These are phyloP conservation scores for Helicoverpa assulta DNA, from an alignment of 2,888 invertebrate species.

Conservation along the genomic window DNA sequence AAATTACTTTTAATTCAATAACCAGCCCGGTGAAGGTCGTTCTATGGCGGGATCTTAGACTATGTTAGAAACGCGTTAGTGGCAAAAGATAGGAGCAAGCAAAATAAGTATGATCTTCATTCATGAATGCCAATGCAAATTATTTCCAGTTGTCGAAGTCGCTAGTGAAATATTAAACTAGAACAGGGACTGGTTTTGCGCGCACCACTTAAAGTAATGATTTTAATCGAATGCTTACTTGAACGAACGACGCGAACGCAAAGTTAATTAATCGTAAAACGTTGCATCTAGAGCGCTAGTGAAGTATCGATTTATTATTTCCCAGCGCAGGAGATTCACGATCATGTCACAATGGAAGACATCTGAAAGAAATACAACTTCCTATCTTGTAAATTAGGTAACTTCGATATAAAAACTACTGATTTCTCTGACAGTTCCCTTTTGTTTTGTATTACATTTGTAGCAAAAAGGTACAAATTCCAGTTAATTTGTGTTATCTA, in stretches of 20 bases:
- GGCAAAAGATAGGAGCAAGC: neutral
- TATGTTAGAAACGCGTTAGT: neutral
- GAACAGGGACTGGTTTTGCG: constrained; percentile 10
- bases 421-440: too few species aligned
- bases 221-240: constrained; percentile 41
- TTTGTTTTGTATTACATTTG: too few species aligned
- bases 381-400: too few species aligned
- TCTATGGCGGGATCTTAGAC: too few species aligned
- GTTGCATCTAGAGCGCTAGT: constrained; percentile 26
- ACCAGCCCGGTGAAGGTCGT: too few species aligned
- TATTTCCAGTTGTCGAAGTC: constrained; percentile 5
- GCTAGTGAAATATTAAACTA: constrained; percentile 18
- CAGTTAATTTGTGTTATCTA: too few species aligned
- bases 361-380: neutral
- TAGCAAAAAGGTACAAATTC: too few species aligned
- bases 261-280: constrained; percentile 42
- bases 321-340: neutral
- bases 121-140: constrained; percentile 8
- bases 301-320: constrained; percentile 19
- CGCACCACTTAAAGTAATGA: constrained; percentile 27
- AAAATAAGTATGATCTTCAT: neutral
- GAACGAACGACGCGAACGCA: constrained; percentile 19
- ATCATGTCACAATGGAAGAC: neutral
- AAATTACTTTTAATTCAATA: too few species aligned
- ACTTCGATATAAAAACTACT: too few species aligned